Base-by-base conservation (phyloP, 1,140 invertebrate species). In the Zophobas atratus region DNA sequence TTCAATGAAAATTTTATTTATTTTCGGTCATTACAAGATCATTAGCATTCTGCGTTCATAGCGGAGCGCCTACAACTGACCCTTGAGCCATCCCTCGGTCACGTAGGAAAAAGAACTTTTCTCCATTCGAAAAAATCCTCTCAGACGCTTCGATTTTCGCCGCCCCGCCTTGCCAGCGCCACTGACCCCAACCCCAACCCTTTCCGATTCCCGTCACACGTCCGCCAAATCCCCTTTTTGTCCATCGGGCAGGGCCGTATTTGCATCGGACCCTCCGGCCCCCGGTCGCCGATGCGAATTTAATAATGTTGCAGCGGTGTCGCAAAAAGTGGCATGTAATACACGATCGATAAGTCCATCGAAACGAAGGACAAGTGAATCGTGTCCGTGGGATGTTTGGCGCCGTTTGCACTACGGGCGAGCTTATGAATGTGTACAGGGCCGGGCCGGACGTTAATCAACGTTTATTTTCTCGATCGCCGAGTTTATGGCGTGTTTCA, bases 341-440 rank as follows among this genome's bases (percentile, higher is more conserved):
- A 5, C 2, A 67, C 60, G 60, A 67, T 67, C 60, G 39, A 67
- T 67, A 67, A 67, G 60, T 43, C 60, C 20, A 67, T 67, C 60
- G 39, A 67, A 67, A 67, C 60, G 60, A 67, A 67, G 60, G 60
- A 67, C 60, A 67, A 67, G 60, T 67, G 56, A 67, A 67, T 67
- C 33, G 38, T 67, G 39, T 41, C 39, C 57, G 57, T 43, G 60
- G 60, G 60, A 67, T 67, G 38, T 67, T 67, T 67, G 60, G 60
- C 60, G 60, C 60, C 60, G 60, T 60, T 67, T 67, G 38, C 39
- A 43, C 38, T 67, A 38, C 1, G 20, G 6, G 35, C 2, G 60
- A 67, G 20, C 20, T 20, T 67, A 48, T 67, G 60, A 67, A 67
- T 67, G 60, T 20, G 60, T 67, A 43, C 38, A 67, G 60, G 60